These are phyloP conservation scores for Ectemnius lituratus DNA, from an alignment of 2,888 invertebrate species.

Conservation along the genomic window DNA sequence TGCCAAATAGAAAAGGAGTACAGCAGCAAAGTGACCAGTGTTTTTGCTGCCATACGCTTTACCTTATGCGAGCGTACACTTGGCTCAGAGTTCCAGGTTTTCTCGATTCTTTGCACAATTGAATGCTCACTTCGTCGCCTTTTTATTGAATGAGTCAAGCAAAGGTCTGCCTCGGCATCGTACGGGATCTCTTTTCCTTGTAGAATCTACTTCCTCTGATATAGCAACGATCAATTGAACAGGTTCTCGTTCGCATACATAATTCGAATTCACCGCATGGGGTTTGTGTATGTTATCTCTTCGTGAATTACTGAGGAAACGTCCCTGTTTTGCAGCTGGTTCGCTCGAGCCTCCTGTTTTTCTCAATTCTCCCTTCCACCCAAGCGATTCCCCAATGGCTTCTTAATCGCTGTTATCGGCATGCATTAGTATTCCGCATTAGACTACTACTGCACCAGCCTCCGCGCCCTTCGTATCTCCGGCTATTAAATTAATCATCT, in stretches of 20 bases:
- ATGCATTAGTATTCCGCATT: constrained; percentile 57
- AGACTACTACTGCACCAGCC: constrained; percentile 35
- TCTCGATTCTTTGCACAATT: constrained; percentile 24
- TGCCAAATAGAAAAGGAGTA: constrained; percentile 9
- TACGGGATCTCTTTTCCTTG: not conserved
- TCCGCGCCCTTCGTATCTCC: constrained; percentile 22
- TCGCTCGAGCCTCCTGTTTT: not conserved
- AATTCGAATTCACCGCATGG: too few species aligned
- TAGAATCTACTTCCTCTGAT: too few species aligned
- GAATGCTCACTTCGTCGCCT: constrained; percentile 29
- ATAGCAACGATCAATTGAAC: too few species aligned
- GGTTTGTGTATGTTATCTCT: too few species aligned
- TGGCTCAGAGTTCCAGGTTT: constrained; percentile 14
- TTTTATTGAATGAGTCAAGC: constrained; percentile 33
- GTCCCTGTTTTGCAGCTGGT: not conserved
- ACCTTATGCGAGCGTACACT: constrained; percentile 9
- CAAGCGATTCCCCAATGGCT: constrained; percentile 16
- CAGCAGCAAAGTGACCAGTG: constrained; percentile 13
- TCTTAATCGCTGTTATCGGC: constrained; percentile 53
- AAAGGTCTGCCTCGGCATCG: constrained; percentile 16
- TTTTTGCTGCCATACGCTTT: constrained; percentile 21
- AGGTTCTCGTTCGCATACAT: too few species aligned
- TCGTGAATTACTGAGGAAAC: not conserved
- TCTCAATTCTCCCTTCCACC: not conserved
- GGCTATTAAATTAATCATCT: constrained; percentile 55